Base-by-base conservation (phyloP, 1,140 invertebrate genomes). In the Brachionus calyciflorus region DNA sequence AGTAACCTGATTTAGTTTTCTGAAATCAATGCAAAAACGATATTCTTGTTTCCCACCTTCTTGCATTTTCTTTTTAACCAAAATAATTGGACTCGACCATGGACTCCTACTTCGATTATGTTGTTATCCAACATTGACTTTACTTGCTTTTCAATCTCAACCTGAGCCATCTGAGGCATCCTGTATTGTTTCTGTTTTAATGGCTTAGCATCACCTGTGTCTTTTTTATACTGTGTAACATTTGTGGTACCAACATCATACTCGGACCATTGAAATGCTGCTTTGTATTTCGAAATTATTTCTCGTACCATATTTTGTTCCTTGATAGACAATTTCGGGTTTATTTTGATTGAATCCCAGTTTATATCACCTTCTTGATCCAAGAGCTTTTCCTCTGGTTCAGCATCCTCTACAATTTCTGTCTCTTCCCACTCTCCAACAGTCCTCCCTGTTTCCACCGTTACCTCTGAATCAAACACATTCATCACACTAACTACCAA, bases 1-100 rank as follows among this genome's bases (percentile, higher is more conserved):
- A 7, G 69, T 73, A 14, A 73, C n/a, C 17, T 24, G 6, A 41
- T 73, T 73, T 26, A 73, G 19, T 21, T 73, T 41, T 14, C 69
- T 9, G 51, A 33, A 73, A 53, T 73, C 69, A 5, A 73, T 30
- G 12, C 69, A 73, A 14, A 75, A 57, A 26, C 53, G 53, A 28
- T 26, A 57, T 51, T 51, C 19, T 46, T 12, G 44, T 12, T 12
- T 10, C 2, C 44, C 44, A 46, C 19, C 44, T 12, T 46, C 44
- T n/a, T n/a, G n/a, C 14, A 17, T n/a, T 46, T 46, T 46, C 26
- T 55, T 55, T 28, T 17, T 30, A 19, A 55, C 51, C 7, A 55
- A 55, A 17, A 55, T 14, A 10, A 55, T 19, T 28, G 51, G 51
- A 19, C n/a, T n/a, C n/a, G n/a, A n/a, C n/a, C n/a, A n/a, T n/a